These are phyloP conservation scores for Nebria salina DNA, from an alignment of 2,888 invertebrate species.

Conservation along the genomic window DNA sequence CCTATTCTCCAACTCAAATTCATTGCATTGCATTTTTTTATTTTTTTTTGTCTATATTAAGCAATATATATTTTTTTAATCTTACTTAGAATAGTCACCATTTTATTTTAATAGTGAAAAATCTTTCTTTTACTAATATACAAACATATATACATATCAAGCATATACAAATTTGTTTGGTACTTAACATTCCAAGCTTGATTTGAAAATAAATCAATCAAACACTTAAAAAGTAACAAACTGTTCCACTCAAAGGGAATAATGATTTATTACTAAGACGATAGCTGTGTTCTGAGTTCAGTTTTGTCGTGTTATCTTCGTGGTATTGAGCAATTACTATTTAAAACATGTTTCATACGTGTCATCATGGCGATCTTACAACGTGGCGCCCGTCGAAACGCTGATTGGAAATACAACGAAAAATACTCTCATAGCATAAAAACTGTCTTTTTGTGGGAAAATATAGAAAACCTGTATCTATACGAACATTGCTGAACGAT, in stretches of 20 bases:
- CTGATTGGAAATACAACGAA: not conserved
- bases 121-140: too few relatives aligned
- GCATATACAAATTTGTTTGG: not conserved
- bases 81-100: too few relatives aligned
- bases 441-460: not conserved
- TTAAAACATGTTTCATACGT: not conserved
- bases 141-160: too few relatives aligned
- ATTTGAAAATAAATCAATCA: not conserved
- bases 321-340: not conserved
- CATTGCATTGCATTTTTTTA: not conserved
- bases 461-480: not conserved
- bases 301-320: not conserved
- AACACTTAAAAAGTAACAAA: not conserved
- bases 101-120: too few relatives aligned
- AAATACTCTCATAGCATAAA: not conserved
- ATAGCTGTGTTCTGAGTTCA: not conserved
- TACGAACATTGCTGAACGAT: not conserved
- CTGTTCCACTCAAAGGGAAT: not conserved
- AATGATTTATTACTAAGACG: not conserved
- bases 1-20: not conserved
- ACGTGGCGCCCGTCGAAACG: not conserved
- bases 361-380: not conserved
- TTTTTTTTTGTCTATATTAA: too few relatives aligned
- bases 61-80: too few relatives aligned
- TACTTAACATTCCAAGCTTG: not conserved